Conservation (phyloP, 2,113 vertebrate genomes). For the Porphyrio hochstetteri region DNA sequence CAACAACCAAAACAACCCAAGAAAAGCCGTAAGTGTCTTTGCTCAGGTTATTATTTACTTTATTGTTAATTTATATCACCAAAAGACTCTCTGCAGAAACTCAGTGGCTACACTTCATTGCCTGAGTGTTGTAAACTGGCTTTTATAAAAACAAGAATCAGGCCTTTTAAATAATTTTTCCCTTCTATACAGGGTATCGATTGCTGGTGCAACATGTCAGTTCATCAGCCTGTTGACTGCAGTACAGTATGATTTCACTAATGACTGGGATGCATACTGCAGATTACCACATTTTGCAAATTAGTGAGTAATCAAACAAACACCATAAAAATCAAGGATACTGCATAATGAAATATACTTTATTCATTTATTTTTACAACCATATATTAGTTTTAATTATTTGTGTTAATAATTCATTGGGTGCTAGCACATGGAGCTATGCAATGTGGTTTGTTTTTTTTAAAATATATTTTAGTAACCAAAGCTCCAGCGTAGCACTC, state of each 20-base stretch:
- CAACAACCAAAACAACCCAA: background rate
- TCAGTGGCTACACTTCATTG: background rate
- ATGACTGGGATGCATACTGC: conserved; percentile 40
- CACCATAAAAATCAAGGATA: conserved; percentile 55
- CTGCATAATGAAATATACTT: conserved; percentile 55
- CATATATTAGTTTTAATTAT: conserved; percentile 57
- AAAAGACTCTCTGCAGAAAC: background rate
- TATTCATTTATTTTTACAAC: conserved; percentile 56
- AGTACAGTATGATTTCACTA: conserved; percentile 49
- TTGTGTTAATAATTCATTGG: conserved; percentile 15
- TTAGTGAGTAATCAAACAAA: conserved; percentile 62
- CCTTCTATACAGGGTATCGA: background rate
- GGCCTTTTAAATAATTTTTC: background rate
- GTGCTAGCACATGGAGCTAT: background rate
- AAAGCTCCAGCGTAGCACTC: background rate
- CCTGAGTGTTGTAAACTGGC: background rate
- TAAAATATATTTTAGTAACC: background rate
- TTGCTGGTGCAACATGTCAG: background rate
- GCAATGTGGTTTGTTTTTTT: background rate
- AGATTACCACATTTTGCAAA: conserved; percentile 61
- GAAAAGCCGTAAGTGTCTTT: background rate
- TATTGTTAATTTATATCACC: background rate
- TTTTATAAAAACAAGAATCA: background rate
- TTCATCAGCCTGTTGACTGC: conserved; percentile 48
- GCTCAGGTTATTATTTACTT: background rate